phyloP scores from a whole-genome alignment of 1,140 invertebrate species.

The Pogonomyrmex californicus region DNA sequence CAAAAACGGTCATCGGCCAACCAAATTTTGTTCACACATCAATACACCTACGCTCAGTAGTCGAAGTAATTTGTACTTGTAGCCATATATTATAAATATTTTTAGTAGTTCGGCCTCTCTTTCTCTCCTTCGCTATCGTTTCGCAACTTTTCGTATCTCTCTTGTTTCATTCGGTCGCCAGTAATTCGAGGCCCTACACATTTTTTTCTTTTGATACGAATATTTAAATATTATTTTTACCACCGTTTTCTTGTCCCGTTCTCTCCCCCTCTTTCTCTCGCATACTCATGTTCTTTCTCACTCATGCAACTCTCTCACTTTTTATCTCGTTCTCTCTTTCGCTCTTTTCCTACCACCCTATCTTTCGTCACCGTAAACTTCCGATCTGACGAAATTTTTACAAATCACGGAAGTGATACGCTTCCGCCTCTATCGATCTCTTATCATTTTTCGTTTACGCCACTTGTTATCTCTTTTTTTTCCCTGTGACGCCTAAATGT shows the following conservation, averaged over 20 bases:
- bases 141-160: conserved; percentile 70
- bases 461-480: conserved; percentile 64
- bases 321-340: conserved; percentile 70
- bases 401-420: conserved; percentile 82
- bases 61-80: conserved; percentile 88
- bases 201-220: conserved; percentile 86
- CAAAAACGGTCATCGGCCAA: conserved; percentile 87
- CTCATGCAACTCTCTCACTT: conserved; percentile 20
- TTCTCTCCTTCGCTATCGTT: conserved; percentile 74
- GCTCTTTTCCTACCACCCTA: conserved; percentile 42
- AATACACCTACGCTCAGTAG: conserved; percentile 87
- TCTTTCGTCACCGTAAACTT: conserved; percentile 77
- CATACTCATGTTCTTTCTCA: conserved; percentile 35
- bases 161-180: conserved; percentile 81
- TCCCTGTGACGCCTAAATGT: conserved; percentile 84
- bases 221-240: conserved; percentile 86
- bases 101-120: conserved; percentile 85
- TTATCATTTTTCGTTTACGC: conserved; percentile 60
- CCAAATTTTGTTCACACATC: conserved; percentile 88
- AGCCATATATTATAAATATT: conserved; percentile 88
- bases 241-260: conserved; percentile 69
- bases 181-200: conserved; percentile 86
- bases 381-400: conserved; percentile 86
- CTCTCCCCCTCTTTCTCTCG: conserved; percentile 58
- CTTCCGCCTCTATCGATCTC: conserved; percentile 76